Evolutionary conservation across 2,888 invertebrate genomes (phyloP).

Genomic region (Tholera decimalis): DNA sequence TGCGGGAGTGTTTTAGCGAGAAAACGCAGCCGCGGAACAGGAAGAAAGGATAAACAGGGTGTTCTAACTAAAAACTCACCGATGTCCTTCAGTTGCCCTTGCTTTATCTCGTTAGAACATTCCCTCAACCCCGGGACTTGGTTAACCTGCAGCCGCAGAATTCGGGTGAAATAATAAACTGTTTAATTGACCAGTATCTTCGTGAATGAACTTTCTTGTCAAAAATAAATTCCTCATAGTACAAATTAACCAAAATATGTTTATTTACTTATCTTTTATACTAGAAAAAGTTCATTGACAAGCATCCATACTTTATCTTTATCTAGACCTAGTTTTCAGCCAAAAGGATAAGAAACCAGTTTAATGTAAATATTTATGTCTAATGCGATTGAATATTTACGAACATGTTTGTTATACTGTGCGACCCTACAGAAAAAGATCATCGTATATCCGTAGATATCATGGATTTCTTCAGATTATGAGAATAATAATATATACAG

Average conservation of each 20-base stretch:
- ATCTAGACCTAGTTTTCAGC: constrained; percentile 33
- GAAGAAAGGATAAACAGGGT: too few species aligned
- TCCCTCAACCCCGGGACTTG: too few species aligned
- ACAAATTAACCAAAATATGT: neutral
- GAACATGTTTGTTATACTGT: constrained; percentile 6
- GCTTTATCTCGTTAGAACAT: too few species aligned
- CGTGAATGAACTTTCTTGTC: neutral
- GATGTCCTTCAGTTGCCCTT: too few species aligned
- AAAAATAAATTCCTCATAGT: neutral
- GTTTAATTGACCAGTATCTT: too few species aligned
- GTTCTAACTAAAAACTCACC: too few species aligned
- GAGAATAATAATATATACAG: too few species aligned
- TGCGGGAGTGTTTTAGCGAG: too few species aligned
- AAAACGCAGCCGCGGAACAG: too few species aligned
- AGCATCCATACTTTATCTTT: constrained; percentile 33
- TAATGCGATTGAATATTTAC: constrained; percentile 21
- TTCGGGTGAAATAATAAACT: too few species aligned
- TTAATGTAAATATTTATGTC: constrained; percentile 17
- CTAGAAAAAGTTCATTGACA: constrained; percentile 51
- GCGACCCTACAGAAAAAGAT: constrained; percentile 9
- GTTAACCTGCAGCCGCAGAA: too few species aligned
- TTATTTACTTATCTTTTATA: constrained; percentile 1
- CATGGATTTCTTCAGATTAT: neutral
- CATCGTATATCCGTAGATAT: neutral
- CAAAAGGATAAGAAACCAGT: constrained; percentile 16